Percentiles rank a stretch among this genome's conserved stretches.
phyloP scores from a whole-genome alignment of 2,797 vertebrate species.

The Diglossa cyanea region DNA sequence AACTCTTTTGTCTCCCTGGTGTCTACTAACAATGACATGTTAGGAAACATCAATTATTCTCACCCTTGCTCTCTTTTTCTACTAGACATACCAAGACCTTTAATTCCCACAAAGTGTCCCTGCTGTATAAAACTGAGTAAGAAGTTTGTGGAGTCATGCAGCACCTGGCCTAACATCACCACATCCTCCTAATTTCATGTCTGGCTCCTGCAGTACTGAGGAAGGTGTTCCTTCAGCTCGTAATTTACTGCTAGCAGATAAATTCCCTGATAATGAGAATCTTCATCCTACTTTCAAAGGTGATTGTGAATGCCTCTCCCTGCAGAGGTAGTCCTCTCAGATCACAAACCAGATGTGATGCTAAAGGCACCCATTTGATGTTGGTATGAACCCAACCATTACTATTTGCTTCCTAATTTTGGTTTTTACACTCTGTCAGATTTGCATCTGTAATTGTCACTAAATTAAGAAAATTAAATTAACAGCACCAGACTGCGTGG shows the following conservation, averaged over 20 bases:
- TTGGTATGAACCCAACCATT: not conserved
- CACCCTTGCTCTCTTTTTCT: not conserved
- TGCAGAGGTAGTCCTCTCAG: not conserved
- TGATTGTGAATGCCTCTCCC: not conserved
- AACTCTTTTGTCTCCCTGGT: not conserved
- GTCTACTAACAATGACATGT: not conserved
- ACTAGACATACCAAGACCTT: not conserved
- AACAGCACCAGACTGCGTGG: not conserved
- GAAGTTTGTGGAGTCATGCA: not conserved
- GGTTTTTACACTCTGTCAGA: not conserved
- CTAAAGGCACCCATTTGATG: not conserved
- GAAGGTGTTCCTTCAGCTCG: not conserved
- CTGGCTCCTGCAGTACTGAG: not conserved
- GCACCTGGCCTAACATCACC: not conserved
- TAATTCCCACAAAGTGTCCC: not conserved
- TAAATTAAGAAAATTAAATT: slow-evolving; percentile 20
- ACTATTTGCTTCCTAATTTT: slow-evolving; percentile 16
- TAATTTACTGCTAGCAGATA: slow-evolving; percentile 13
- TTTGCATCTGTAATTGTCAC: not conserved
- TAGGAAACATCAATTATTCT: not conserved
- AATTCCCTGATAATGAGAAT: not conserved
- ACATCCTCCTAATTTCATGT: not conserved
- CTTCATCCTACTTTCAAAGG: not conserved
- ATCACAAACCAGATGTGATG: not conserved
- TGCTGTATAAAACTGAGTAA: not conserved